Evolutionary conservation across 2,888 invertebrate species (phyloP), one percentile per base, ranked within the genome.

Genomic region (Drosophila bunnanda): DNA sequence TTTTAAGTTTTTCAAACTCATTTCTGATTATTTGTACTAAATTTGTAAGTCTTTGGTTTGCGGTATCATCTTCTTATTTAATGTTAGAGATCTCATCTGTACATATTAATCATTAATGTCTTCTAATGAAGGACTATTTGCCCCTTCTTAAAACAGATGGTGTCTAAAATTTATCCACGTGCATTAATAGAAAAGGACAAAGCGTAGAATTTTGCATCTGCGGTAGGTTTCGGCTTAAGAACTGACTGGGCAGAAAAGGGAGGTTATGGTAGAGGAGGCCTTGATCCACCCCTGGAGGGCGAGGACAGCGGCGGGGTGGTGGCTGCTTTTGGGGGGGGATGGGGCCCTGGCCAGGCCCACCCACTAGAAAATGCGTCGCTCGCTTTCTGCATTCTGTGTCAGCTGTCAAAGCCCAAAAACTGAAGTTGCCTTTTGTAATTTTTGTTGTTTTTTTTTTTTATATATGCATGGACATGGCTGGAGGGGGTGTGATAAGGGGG

Each of bases 331-430:
- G 15, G 4, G 52, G 28, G 22, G 54, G 68, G 12, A 43, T 10
- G 9, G 25, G 43, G 25, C 9, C 15, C 25, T n/a, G 25, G 25
- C 13, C 22, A 22, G 46, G 46, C 48, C 60, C 60, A 56, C 54
- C 77, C 73, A 77, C 80, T 44, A 55, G 72, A 64, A 85, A 83
- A 79, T 82, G 82, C 82, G 82, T 79, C 55, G 75, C 85, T 80
- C 44, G 61, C 86, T 81, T 82, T 82, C 75, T 82, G 85, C 82
- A 85, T 85, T 81, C 76, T 76, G 78, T 86, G 86, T 83, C 83
- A 82, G 87, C 80, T 84, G 83, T 84, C 87, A 85, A 82, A 85
- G 79, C 72, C 64, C 76, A 73, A 85, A 79, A 76, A 57, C 74
- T 74, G 75, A 79, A 85, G 79, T 78, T 85, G 76, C 77, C 82